phyloP scores from a whole-genome alignment of 2,113 vertebrate species.

The Chiloscyllium plagiosum region DNA sequence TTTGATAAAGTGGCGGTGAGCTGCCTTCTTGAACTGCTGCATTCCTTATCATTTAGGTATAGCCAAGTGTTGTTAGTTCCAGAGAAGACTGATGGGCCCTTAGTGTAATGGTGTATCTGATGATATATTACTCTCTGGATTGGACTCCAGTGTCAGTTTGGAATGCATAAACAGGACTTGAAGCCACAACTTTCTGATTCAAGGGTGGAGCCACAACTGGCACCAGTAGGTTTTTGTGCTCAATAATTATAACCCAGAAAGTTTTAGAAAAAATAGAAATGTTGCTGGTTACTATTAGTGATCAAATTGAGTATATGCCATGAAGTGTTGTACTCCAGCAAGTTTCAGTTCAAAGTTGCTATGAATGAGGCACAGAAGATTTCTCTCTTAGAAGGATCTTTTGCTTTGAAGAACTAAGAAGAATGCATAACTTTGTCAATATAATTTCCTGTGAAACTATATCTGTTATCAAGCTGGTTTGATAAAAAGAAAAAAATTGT shows the following conservation, averaged over 20 bases:
- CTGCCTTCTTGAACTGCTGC: too few relatives aligned
- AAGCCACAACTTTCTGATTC: too few relatives aligned
- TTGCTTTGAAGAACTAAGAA: background rate
- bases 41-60: too few relatives aligned
- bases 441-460: background rate
- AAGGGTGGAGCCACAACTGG: background rate
- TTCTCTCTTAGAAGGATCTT: background rate
- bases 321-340: background rate
- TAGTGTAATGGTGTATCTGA: too few relatives aligned
- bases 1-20: too few relatives aligned
- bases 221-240: background rate
- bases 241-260: background rate
- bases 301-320: background rate
- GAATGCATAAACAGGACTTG: too few relatives aligned
- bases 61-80: too few relatives aligned
- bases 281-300: background rate
- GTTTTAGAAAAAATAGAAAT: background rate
- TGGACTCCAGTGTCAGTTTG: too few relatives aligned
- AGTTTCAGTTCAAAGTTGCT: background rate
- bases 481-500: background rate
- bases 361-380: background rate
- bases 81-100: too few relatives aligned
- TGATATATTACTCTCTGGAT: too few relatives aligned
- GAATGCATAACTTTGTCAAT: background rate
- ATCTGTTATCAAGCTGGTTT: background rate